These are phyloP conservation scores for Eptesicus fuscus DNA, from an alignment of 2,113 vertebrate species.

Conservation along the genomic window DNA sequence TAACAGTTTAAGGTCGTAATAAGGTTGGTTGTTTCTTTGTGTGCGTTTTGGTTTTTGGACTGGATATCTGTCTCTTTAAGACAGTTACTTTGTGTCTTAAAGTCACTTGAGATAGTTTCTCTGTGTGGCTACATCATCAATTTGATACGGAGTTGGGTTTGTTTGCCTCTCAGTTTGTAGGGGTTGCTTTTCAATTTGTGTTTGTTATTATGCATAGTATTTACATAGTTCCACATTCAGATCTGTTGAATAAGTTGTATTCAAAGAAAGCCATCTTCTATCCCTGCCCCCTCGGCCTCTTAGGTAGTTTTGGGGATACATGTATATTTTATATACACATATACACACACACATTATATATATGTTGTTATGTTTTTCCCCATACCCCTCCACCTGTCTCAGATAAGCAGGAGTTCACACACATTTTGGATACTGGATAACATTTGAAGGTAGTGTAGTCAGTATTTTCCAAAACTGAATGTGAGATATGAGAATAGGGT, in stretches of 20 bases:
- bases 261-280: neutral
- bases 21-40: neutral
- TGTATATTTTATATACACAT: neutral
- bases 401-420: neutral
- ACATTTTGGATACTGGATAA: neutral
- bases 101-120: neutral
- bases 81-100: neutral
- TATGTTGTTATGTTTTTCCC: neutral
- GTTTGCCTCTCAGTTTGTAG: conserved; percentile 9
- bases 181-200: neutral
- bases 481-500: neutral
- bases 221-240: neutral
- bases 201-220: neutral
- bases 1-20: neutral
- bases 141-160: neutral
- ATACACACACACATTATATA: neutral
- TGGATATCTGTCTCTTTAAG: neutral
- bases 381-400: neutral
- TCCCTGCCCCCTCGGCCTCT: neutral
- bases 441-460: neutral
- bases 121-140: neutral
- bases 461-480: neutral
- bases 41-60: neutral
- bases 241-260: neutral
- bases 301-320: neutral